Evolutionary conservation across 1,140 invertebrate genomes (phyloP), one percentile per base, ranked within the genome.

Genomic region (Oncopeltus fasciatus): DNA sequence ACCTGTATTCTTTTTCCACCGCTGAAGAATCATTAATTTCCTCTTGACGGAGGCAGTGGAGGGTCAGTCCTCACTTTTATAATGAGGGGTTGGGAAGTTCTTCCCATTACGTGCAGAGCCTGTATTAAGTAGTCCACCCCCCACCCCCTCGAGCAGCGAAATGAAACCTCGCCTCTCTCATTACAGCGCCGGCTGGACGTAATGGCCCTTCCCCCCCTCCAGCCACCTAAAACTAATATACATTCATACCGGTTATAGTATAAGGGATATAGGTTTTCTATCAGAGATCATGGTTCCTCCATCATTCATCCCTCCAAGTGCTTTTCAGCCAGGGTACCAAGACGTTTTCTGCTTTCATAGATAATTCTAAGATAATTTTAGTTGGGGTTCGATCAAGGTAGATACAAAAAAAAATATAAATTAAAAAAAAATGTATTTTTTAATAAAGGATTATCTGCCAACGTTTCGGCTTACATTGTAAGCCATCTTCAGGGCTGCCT

Each of bases 161-260:
- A 61, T 61, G 60, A 64, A 61, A 64, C 51, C 49, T 27, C n/a
- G 2, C 47, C 28, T 29, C 27, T 62, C 59, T 59, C 63, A 64
- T 64, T 64, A 64, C 49, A 26, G 63, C 12, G 33, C 62, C 62
- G 56, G 62, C 53, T 63, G 62, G 21, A 24, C 28, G 31, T 63
- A 63, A 63, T 63, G 62, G 62, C 56, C 14, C 12, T n/a, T 26
- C 5, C 20, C 20, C 56, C 38, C 44, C 49, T 27, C 46, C 46
- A 61, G n/a, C n/a, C n/a, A n/a, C n/a, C n/a, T n/a, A n/a, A n/a
- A n/a, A 51, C 60, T 51, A 26, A 56, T 27, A 56, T 56, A 56
- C 44, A 46, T 46, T 46, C 44, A 46, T 46, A 46, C n/a, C 44
- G 44, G 44, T 20, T n/a, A 46, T 12, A 46, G n/a, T 46, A 46